These are phyloP conservation scores for Melitaea athalia DNA, from an alignment of 2,888 invertebrate genomes.

Conservation along the genomic window DNA sequence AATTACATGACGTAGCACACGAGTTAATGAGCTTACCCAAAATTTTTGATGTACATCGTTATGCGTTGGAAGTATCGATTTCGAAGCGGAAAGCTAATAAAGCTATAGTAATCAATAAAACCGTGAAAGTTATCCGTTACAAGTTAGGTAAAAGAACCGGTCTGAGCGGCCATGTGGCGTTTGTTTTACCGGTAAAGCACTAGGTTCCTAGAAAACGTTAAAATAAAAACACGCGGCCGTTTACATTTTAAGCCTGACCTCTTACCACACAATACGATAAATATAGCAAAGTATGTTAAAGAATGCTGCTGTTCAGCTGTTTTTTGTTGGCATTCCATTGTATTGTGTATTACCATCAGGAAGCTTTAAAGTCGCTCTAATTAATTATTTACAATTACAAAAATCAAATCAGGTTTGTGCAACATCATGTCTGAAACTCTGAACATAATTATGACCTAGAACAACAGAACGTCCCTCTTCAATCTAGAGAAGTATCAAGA, in stretches of 20 bases:
- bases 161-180: slow-evolving; percentile 58
- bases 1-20: not conserved
- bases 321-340: too few species aligned
- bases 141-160: slow-evolving; percentile 63
- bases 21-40: not conserved
- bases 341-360: too few species aligned
- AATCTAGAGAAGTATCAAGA: too few species aligned
- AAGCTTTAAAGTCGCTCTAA: too few species aligned
- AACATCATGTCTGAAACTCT: too few species aligned
- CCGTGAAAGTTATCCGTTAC: slow-evolving; percentile 62
- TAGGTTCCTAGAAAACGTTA: slow-evolving; percentile 49
- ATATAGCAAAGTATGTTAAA: too few species aligned
- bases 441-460: too few species aligned
- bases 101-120: slow-evolving; percentile 52
- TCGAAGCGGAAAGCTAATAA: slow-evolving; percentile 41
- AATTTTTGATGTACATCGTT: not conserved
- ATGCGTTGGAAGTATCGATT: slow-evolving; percentile 4
- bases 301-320: too few species aligned
- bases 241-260: not conserved
- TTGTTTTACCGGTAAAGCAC: slow-evolving; percentile 59
- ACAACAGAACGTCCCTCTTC: too few species aligned
- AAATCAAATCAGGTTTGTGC: too few species aligned
- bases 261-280: not conserved
- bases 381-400: too few species aligned
- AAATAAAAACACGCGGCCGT: slow-evolving; percentile 31